Conservation (phyloP, 2,113 vertebrate genomes). For the Pelecanoides urinatrix region DNA sequence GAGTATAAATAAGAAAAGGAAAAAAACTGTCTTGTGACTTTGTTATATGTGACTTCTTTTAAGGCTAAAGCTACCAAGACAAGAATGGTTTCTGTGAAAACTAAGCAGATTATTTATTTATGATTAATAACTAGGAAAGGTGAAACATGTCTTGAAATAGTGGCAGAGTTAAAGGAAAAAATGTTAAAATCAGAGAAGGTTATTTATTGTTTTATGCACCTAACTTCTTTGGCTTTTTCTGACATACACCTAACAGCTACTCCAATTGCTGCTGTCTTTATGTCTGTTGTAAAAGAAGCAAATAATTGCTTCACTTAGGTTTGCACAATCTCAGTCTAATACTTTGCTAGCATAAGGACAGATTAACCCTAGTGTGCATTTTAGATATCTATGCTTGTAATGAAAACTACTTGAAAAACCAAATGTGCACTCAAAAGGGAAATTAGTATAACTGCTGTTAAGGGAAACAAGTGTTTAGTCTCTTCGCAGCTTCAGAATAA, state of each 20-base stretch:
- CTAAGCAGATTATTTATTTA: not conserved
- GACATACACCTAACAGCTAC: slow-evolving; percentile 28
- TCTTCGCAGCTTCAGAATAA: slow-evolving; percentile 70
- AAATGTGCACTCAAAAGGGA: slow-evolving; percentile 69
- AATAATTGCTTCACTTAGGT: slow-evolving; percentile 52
- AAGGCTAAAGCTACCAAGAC: not conserved
- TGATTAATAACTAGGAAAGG: not conserved
- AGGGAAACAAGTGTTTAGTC: slow-evolving; percentile 70
- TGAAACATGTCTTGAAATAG: not conserved
- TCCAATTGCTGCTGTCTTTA: slow-evolving; percentile 10
- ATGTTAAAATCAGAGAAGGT: not conserved
- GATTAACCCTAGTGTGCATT: slow-evolving; percentile 53
- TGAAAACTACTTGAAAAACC: slow-evolving; percentile 66
- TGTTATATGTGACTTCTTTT: not conserved
- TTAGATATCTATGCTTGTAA: slow-evolving; percentile 57
- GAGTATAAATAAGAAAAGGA: not conserved
- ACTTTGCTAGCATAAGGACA: slow-evolving; percentile 46
- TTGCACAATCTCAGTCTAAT: slow-evolving; percentile 47
- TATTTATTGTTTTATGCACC: slow-evolving; percentile 23
- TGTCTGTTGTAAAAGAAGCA: slow-evolving; percentile 31
- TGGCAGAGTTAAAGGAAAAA: slow-evolving; percentile 16
- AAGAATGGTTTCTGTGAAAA: not conserved
- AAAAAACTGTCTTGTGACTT: not conserved
- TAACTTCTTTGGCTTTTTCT: slow-evolving; percentile 30
- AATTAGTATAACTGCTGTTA: slow-evolving; percentile 67